Evolutionary conservation across 2,888 invertebrate genomes (phyloP).

Genomic region (Chromoteleia sp.): DNA sequence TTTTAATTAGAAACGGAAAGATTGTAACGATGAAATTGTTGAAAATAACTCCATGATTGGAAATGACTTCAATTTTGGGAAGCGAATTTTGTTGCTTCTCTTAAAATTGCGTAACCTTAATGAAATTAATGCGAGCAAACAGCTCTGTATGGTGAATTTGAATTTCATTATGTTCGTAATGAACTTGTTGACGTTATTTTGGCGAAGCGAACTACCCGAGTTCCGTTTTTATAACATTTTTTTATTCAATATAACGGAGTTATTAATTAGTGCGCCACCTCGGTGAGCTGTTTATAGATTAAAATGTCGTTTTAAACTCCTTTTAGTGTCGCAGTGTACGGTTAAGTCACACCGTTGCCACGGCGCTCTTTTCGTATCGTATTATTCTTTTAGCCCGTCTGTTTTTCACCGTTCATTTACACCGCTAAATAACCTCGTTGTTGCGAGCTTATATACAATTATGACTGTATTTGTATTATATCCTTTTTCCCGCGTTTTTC

Average conservation of each 20-base stretch:
- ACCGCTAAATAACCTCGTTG: constrained; percentile 43
- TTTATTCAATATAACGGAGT: constrained; percentile 33
- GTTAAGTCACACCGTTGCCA: constrained; percentile 34
- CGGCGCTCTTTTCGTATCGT: constrained; percentile 34
- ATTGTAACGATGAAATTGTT: too few species aligned
- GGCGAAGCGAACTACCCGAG: not conserved
- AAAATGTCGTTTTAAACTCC: constrained; percentile 44
- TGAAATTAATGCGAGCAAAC: too few species aligned
- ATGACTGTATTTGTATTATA: constrained; percentile 24
- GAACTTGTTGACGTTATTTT: constrained; percentile 27
- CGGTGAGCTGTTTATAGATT: constrained; percentile 40
- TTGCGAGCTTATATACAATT: constrained; percentile 37
- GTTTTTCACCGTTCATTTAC: constrained; percentile 50
- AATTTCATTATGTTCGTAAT: constrained; percentile 8
- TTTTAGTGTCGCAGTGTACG: constrained; percentile 34
- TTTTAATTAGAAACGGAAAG: too few species aligned
- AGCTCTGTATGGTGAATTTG: not conserved
- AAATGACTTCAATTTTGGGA: too few species aligned
- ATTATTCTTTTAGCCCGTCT: constrained; percentile 44
- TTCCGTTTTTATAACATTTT: constrained; percentile 18
- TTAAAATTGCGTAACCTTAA: too few species aligned
- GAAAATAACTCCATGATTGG: too few species aligned
- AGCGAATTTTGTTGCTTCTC: too few species aligned
- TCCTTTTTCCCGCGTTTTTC: constrained; percentile 3
- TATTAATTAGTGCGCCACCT: constrained; percentile 42